phyloP scores from a whole-genome alignment of 1,140 invertebrate species.

The Pseudomyrmex concolor region DNA sequence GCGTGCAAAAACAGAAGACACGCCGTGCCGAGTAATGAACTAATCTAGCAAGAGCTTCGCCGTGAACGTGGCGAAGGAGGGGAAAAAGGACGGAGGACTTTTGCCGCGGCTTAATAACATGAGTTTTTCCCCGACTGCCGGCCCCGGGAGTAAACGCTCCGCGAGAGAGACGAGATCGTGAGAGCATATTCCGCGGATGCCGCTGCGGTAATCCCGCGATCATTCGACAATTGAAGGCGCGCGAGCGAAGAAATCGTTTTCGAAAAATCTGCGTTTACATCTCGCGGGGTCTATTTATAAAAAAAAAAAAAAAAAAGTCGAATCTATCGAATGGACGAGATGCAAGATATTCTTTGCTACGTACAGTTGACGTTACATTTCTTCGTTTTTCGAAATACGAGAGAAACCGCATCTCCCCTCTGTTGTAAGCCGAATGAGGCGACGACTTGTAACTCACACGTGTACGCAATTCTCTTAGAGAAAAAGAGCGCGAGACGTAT shows the following conservation, averaged over 20 bases:
- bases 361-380: too few species aligned
- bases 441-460: neutral
- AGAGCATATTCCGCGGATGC: conserved; percentile 23
- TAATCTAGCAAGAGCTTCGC: conserved; percentile 75
- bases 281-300: neutral
- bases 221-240: conserved; percentile 20
- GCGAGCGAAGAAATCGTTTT: neutral
- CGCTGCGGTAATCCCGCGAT: conserved; percentile 23
- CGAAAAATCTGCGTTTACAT: neutral
- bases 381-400: too few species aligned
- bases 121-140: conserved; percentile 72
- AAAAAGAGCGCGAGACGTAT: neutral
- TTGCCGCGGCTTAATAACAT: conserved; percentile 77
- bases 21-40: conserved; percentile 77
- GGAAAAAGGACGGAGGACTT: conserved; percentile 66
- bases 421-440: too few species aligned
- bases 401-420: too few species aligned
- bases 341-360: too few species aligned
- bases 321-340: too few species aligned
- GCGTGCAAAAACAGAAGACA: conserved; percentile 77
- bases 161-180: conserved; percentile 46
- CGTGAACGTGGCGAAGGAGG: conserved; percentile 44
- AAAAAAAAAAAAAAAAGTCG: too few species aligned
- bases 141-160: conserved; percentile 62
- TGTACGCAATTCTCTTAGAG: neutral